Percentiles rank a stretch among this genome's conserved stretches.
Evolutionary conservation across 1,140 invertebrate genomes (phyloP).

Genomic region (Trichonephila clavata): DNA sequence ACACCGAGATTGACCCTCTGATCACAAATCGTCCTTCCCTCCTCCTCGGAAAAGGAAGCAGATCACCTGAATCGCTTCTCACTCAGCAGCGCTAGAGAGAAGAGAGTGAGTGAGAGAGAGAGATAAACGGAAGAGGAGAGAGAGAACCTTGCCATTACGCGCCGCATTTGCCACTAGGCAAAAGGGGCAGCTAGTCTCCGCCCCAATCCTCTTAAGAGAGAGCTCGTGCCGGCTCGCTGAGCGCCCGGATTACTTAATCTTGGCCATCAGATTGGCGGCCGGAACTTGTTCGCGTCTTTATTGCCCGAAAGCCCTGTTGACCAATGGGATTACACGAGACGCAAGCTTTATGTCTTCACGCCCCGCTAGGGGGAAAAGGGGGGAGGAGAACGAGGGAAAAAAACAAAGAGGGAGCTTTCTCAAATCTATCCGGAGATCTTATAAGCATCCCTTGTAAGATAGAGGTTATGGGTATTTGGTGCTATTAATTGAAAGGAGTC

Average conservation of each 20-base stretch:
- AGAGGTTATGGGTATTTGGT: not conserved
- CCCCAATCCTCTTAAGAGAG: constrained; percentile 75
- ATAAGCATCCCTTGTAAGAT: not conserved
- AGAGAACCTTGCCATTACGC: constrained; percentile 51
- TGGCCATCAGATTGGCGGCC: constrained; percentile 72
- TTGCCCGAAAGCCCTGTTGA: constrained; percentile 73
- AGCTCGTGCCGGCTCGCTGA: constrained; percentile 71
- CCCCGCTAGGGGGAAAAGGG: constrained; percentile 27
- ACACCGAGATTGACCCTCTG: constrained; percentile 12
- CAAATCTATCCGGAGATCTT: constrained; percentile 19
- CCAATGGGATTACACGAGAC: constrained; percentile 75
- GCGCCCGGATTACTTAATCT: constrained; percentile 75
- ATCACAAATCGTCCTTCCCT: not conserved
- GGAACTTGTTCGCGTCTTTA: constrained; percentile 76
- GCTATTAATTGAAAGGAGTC: not conserved
- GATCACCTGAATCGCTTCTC: constrained; percentile 65
- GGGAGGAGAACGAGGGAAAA: not conserved
- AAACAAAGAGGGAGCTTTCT: constrained; percentile 36
- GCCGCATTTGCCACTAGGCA: constrained; percentile 58
- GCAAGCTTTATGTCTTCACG: constrained; percentile 72
- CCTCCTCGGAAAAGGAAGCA: constrained; percentile 3
- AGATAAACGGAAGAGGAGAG: constrained; percentile 48
- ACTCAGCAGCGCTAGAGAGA: constrained; percentile 44
- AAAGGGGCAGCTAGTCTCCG: constrained; percentile 32
- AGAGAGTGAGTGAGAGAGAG: constrained; percentile 12